phyloP scores from a whole-genome alignment of 2,888 invertebrate species.

The Byasa hedistus region DNA sequence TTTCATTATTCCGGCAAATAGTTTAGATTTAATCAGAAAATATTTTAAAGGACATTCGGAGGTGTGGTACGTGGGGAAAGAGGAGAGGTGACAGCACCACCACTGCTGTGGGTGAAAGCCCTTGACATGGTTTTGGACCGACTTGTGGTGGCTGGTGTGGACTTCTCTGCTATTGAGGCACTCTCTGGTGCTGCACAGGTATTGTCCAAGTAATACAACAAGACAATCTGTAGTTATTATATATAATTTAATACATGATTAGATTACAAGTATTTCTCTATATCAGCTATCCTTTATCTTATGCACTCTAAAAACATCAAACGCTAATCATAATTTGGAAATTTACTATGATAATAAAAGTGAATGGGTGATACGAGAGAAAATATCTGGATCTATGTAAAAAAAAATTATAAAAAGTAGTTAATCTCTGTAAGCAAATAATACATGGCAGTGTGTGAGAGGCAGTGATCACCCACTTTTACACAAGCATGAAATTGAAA shows the following conservation, averaged over 20 bases:
- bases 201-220: constrained; percentile 32
- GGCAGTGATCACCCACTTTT: no score
- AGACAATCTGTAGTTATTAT: neutral
- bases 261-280: neutral
- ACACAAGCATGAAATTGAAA: no score
- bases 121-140: constrained; percentile 94
- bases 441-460: no score
- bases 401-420: no score
- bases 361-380: no score
- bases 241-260: no score
- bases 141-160: constrained; percentile 88
- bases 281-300: neutral
- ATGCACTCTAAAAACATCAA: neutral
- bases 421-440: no score
- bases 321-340: neutral
- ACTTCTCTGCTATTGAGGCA: constrained; percentile 89
- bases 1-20: no score
- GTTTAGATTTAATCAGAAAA: neutral
- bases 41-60: constrained; percentile 69
- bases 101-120: constrained; percentile 97
- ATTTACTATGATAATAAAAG: neutral
- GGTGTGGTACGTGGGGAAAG: constrained; percentile 72
- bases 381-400: no score
- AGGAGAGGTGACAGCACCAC: constrained; percentile 87
- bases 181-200: constrained; percentile 96